phyloP scores from a whole-genome alignment of 2,797 vertebrate genomes.

The Rousettus madagascariensis region DNA sequence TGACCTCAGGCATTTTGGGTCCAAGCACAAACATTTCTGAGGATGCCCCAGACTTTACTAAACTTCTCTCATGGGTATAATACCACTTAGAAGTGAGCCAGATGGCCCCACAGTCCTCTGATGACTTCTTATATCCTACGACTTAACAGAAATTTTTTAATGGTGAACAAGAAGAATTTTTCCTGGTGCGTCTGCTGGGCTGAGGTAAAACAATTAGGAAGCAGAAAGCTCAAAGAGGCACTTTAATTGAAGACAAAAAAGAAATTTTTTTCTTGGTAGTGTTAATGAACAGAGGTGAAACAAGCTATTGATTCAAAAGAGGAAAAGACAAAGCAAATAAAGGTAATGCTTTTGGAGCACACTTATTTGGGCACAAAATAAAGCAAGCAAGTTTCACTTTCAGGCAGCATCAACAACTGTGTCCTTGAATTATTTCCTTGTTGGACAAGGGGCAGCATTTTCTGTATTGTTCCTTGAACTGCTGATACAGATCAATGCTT shows the following conservation, averaged over 20 bases:
- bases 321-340: background rate
- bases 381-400: background rate
- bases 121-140: background rate
- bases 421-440: background rate
- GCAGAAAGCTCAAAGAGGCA: conserved; percentile 5
- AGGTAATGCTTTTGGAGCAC: conserved; percentile 19
- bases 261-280: background rate
- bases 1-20: background rate
- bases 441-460: background rate
- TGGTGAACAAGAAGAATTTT: background rate
- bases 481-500: background rate
- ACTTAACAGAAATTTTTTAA: background rate
- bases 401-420: background rate
- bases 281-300: conserved; percentile 27
- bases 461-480: background rate
- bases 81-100: background rate
- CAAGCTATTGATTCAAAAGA: background rate
- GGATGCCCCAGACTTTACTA: background rate
- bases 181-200: background rate
- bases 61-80: background rate
- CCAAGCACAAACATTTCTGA: background rate
- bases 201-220: conserved; percentile 9
- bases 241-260: background rate
- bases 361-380: background rate
- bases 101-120: background rate